A percentile compares a stretch with the other conserved stretches of the same genome.
Evolutionary conservation across 2,113 vertebrate genomes (phyloP).

Genomic region (Hippocampus zosterae): DNA sequence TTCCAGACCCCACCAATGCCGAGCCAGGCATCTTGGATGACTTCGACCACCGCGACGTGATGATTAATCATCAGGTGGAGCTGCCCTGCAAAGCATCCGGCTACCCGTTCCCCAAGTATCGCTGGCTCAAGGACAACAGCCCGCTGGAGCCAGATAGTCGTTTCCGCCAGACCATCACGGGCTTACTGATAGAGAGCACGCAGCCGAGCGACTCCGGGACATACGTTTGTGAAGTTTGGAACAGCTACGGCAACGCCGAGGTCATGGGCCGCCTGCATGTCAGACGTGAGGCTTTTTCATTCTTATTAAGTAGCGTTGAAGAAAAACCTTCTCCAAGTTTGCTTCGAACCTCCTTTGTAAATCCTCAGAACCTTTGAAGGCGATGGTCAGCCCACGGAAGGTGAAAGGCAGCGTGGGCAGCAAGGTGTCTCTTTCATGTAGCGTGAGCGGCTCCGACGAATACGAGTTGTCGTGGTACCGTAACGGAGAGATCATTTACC

Average conservation of each 20-base stretch:
- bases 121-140: constrained; percentile 96
- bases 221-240: constrained; percentile 97
- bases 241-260: constrained; percentile 93
- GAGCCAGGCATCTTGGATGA: constrained; percentile 94
- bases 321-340: background rate
- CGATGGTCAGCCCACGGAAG: constrained; percentile 88
- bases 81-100: constrained; percentile 96
- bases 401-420: constrained; percentile 96
- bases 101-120: constrained; percentile 91
- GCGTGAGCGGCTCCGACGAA: constrained; percentile 87
- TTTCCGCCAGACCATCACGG: constrained; percentile 86
- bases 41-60: constrained; percentile 91
- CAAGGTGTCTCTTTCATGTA: constrained; percentile 95
- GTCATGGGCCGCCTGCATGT: constrained; percentile 87
- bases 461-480: constrained; percentile 95
- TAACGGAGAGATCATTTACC: constrained; percentile 90
- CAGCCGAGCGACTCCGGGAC: constrained; percentile 87
- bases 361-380: constrained; percentile 89
- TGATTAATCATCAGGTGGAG: constrained; percentile 90
- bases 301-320: background rate
- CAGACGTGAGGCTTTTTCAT: constrained; percentile 83
- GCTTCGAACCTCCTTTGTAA: constrained; percentile 2
- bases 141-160: constrained; percentile 92
- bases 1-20: constrained; percentile 89
- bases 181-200: constrained; percentile 86